phyloP scores from a whole-genome alignment of 2,113 vertebrate genomes.

The Fulica atra region DNA sequence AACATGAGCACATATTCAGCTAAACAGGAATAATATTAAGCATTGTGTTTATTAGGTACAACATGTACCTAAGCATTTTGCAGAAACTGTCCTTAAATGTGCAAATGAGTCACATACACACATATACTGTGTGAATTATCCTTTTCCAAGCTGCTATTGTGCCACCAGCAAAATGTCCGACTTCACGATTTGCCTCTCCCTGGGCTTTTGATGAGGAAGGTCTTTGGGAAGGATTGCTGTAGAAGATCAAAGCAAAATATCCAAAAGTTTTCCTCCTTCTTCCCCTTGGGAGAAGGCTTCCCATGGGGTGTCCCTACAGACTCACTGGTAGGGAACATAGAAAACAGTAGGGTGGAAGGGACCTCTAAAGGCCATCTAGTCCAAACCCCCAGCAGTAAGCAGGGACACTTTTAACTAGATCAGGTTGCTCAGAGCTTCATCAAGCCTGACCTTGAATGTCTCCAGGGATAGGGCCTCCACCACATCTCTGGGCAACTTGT shows the following conservation, averaged over 20 bases:
- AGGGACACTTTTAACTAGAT: too few species aligned
- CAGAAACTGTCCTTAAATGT: not conserved
- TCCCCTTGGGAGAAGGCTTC: not conserved
- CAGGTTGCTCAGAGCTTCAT: too few species aligned
- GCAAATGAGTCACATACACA: not conserved
- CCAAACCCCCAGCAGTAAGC: too few species aligned
- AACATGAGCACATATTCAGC: not conserved
- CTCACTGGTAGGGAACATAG: fast-evolving
- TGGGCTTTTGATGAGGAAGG: not conserved
- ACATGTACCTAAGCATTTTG: not conserved
- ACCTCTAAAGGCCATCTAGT: too few species aligned
- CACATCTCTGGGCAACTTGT: too few species aligned
- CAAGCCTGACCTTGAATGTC: too few species aligned
- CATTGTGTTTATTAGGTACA: not conserved
- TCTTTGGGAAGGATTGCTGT: not conserved
- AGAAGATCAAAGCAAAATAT: not conserved
- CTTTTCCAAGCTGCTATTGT: not conserved
- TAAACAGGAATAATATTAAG: not conserved
- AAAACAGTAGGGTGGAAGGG: too few species aligned
- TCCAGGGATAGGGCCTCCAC: too few species aligned
- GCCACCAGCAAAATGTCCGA: not conserved
- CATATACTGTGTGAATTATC: not conserved
- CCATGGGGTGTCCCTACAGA: not conserved
- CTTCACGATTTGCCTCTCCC: not conserved
- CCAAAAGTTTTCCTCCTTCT: not conserved